A percentile compares a stretch with the other conserved stretches of the same genome.
Conservation (phyloP, 2,113 vertebrate genomes). For the Protomyctophum bolini region DNA sequence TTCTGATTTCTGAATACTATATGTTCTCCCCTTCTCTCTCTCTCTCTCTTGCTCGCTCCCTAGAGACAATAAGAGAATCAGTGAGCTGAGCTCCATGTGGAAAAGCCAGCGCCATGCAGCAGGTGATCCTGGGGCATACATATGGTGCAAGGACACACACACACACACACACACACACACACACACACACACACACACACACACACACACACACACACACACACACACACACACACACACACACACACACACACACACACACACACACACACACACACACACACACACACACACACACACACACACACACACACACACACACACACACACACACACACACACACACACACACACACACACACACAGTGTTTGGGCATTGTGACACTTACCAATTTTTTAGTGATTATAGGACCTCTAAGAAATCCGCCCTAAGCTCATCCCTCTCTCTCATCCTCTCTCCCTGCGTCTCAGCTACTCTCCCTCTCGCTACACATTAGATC, state of each 20-base stretch:
- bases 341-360: no score
- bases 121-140: conserved; percentile 42
- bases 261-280: no score
- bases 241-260: no score
- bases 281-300: no score
- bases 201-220: no score
- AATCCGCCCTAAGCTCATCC: neutral
- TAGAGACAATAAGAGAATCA: conserved; percentile 59
- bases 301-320: no score
- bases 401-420: no score
- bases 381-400: neutral
- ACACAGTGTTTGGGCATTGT: no score
- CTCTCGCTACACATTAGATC: neutral
- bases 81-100: conserved; percentile 53
- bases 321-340: no score
- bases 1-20: conserved; percentile 54
- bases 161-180: neutral
- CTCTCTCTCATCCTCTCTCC: neutral
- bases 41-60: conserved; percentile 12
- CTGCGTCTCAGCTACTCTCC: neutral
- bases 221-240: no score
- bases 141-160: neutral
- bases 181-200: no score
- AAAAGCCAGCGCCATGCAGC: conserved; percentile 51
- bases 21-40: conserved; percentile 1